A percentile compares a stretch with the other conserved stretches of the same genome.
Conservation (phyloP, 2,888 invertebrate genomes). For the Calameuta pallipes region DNA sequence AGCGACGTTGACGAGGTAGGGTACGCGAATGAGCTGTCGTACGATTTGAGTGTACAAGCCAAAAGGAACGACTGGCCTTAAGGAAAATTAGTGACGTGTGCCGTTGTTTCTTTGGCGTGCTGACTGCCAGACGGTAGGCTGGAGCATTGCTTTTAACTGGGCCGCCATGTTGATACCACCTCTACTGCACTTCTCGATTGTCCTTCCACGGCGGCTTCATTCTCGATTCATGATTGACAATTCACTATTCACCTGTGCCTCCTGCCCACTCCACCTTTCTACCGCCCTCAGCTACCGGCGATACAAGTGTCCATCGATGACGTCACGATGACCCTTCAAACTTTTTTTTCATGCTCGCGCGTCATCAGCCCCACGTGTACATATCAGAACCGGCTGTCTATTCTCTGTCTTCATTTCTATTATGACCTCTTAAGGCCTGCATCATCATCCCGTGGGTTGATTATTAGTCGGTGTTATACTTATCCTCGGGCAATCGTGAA, state of each 20-base stretch:
- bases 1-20: neutral
- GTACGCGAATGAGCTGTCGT: neutral
- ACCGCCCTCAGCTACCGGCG: constrained; percentile 20
- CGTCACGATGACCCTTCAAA: neutral
- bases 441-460: neutral
- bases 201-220: constrained; percentile 25
- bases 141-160: constrained; percentile 65
- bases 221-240: constrained; percentile 20
- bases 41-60: neutral
- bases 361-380: neutral
- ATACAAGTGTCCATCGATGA: neutral
- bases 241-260: constrained; percentile 19
- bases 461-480: neutral
- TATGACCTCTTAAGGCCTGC: neutral
- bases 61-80: neutral
- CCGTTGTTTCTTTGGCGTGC: constrained; percentile 41
- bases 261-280: constrained; percentile 28
- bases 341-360: neutral
- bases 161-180: constrained; percentile 62
- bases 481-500: neutral
- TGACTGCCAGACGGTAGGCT: constrained; percentile 56
- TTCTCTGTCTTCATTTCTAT: neutral
- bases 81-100: constrained; percentile 38
- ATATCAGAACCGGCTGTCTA: neutral
- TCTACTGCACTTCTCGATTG: constrained; percentile 39